Evolutionary conservation across 1,140 invertebrate species (phyloP).

Genomic region (Frieseomelitta varia): DNA sequence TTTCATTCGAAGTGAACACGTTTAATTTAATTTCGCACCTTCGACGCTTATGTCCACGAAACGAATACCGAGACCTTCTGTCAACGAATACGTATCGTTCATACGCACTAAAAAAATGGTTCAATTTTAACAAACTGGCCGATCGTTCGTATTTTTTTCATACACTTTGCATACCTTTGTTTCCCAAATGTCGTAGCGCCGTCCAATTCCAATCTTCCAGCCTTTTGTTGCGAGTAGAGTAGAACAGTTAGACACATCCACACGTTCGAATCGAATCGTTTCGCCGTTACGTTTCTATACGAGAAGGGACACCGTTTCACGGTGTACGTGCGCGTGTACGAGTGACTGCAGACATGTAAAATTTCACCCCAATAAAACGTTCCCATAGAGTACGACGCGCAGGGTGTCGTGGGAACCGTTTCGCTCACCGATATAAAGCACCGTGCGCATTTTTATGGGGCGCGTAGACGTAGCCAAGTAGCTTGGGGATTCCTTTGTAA

Average conservation of each 20-base stretch:
- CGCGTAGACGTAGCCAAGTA: slow-evolving; percentile 58
- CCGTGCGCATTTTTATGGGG: slow-evolving; percentile 68
- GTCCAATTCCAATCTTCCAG: neutral
- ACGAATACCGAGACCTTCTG: too few species aligned
- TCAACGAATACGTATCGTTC: too few species aligned
- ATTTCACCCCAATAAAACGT: slow-evolving; percentile 75
- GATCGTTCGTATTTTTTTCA: fast-evolving
- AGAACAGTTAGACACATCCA: neutral
- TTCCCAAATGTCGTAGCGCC: too few species aligned
- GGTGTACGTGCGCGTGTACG: slow-evolving; percentile 21
- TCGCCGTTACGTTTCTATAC: slow-evolving; percentile 52
- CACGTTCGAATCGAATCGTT: neutral
- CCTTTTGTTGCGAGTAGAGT: neutral
- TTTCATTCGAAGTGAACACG: too few species aligned
- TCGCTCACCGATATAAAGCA: slow-evolving; percentile 71
- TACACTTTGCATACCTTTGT: neutral
- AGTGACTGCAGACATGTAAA: slow-evolving; percentile 52
- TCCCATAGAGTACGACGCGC: slow-evolving; percentile 70
- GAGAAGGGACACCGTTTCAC: neutral
- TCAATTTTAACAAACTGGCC: too few species aligned
- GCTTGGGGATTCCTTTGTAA: slow-evolving; percentile 67
- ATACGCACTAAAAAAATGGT: too few species aligned
- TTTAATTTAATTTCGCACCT: too few species aligned
- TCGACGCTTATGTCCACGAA: too few species aligned
- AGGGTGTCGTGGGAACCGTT: slow-evolving; percentile 78